phyloP scores from a whole-genome alignment of 2,113 vertebrate species.

The Oreochromis spilurus region DNA sequence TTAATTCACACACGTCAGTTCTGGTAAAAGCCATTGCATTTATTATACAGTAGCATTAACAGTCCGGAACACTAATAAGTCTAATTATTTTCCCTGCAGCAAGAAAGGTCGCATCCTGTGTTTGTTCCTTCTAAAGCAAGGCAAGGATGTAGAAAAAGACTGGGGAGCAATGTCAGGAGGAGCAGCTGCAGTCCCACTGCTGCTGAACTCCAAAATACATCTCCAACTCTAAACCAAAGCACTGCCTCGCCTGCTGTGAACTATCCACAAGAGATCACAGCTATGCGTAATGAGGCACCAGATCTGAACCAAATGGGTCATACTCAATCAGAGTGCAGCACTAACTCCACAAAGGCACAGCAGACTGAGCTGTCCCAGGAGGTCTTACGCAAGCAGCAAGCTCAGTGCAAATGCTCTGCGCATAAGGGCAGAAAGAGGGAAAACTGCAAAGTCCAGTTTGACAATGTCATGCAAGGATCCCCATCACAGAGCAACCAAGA shows the following conservation, averaged over 20 bases:
- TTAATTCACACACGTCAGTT: constrained; percentile 52
- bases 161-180: constrained; percentile 6
- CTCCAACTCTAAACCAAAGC: not conserved
- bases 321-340: not conserved
- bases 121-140: constrained; percentile 58
- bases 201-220: not conserved
- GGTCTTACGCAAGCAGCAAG: not conserved
- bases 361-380: constrained; percentile 34
- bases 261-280: constrained; percentile 23
- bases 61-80: not conserved
- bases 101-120: constrained; percentile 49
- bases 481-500: not conserved
- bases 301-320: not conserved
- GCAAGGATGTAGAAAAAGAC: constrained; percentile 48
- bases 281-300: not conserved
- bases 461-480: not conserved
- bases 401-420: not conserved
- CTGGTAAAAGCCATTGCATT: constrained; percentile 47
- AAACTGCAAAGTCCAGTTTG: constrained; percentile 14
- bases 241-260: not conserved
- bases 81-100: constrained; percentile 29
- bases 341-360: not conserved
- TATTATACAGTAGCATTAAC: not conserved
- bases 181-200: not conserved
- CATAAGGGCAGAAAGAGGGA: not conserved